phyloP scores from a whole-genome alignment of 2,888 invertebrate genomes.

The Thumatha senex region DNA sequence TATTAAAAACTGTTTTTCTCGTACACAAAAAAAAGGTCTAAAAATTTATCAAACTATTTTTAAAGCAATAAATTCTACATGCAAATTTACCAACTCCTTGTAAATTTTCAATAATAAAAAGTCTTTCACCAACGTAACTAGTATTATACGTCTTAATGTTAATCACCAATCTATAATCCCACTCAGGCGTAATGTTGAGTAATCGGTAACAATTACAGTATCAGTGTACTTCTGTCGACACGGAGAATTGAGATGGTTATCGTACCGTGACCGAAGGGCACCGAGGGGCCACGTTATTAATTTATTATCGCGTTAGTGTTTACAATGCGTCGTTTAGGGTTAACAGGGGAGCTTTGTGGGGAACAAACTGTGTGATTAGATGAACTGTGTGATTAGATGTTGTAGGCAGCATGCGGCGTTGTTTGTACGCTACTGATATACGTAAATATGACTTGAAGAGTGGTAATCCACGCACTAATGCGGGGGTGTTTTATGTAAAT shows the following conservation, averaged over 20 bases:
- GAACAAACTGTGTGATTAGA: constrained; percentile 8
- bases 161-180: constrained; percentile 5
- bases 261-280: constrained; percentile 40
- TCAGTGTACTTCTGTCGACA: constrained; percentile 27
- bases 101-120: too few relatives aligned
- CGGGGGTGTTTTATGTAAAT: too few relatives aligned
- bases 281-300: constrained; percentile 37
- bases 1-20: not conserved
- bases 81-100: too few relatives aligned
- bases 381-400: constrained; percentile 8
- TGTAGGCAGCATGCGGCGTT: not conserved
- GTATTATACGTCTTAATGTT: not conserved
- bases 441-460: not conserved
- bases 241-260: constrained; percentile 41
- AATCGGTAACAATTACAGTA: constrained; percentile 33
- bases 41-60: too few relatives aligned
- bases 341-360: constrained; percentile 8
- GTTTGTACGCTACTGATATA: constrained; percentile 1
- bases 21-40: not conserved
- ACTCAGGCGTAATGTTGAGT: constrained; percentile 5
- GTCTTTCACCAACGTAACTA: not conserved
- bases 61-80: too few relatives aligned
- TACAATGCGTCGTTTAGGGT: constrained; percentile 36
- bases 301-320: constrained; percentile 48
- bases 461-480: not conserved